Conservation (phyloP, 2,888 invertebrate species). For the Galeruca laticollis region DNA sequence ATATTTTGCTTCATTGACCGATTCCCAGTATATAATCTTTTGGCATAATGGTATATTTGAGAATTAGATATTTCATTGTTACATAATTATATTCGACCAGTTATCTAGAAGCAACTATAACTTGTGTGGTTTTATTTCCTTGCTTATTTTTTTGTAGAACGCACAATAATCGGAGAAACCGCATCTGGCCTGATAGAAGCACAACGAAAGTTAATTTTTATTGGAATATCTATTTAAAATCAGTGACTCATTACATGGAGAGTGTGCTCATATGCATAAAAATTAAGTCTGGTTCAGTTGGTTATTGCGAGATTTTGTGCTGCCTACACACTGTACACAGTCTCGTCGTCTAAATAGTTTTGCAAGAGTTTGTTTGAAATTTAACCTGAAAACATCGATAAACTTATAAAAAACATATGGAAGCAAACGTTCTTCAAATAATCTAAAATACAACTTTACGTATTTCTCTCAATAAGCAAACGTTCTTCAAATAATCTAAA, state of each 20-base stretch:
- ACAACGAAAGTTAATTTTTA: neutral
- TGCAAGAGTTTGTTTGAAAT: slow-evolving; percentile 1
- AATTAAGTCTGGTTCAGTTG: slow-evolving; percentile 8
- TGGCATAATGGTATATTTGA: no score
- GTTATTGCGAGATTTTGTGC: slow-evolving; percentile 1
- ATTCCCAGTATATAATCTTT: no score
- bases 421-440: neutral
- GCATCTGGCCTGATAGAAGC: neutral
- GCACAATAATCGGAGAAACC: neutral
- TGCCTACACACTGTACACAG: neutral
- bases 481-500: neutral
- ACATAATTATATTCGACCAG: no score
- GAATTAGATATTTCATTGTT: no score
- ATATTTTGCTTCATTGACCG: no score
- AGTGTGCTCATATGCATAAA: neutral
- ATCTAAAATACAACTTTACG: no score
- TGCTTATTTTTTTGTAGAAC: neutral
- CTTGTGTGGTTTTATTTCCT: slow-evolving; percentile 7
- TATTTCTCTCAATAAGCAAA: no score
- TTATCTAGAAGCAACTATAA: no score
- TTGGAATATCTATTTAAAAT: neutral
- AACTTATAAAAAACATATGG: neutral
- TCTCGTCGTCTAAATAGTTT: neutral
- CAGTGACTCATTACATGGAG: slow-evolving; percentile 2
- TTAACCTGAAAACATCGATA: neutral